phyloP scores from a whole-genome alignment of 1,140 invertebrate genomes.

The Sarcophaga bullata region DNA sequence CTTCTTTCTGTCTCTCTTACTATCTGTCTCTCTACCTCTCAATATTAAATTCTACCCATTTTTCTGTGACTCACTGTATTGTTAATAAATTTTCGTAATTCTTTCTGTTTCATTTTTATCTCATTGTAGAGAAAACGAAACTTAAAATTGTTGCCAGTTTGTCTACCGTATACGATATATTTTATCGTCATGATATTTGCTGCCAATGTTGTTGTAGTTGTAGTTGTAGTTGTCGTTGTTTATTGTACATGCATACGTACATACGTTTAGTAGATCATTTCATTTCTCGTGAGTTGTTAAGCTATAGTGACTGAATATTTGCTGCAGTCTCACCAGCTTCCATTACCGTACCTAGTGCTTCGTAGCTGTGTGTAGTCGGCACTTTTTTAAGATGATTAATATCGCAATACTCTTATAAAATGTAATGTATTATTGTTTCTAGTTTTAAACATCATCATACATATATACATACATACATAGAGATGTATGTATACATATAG shows the following conservation, averaged over 20 bases:
- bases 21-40: too few relatives aligned
- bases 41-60: background rate
- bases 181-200: background rate
- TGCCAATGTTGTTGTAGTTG: too few relatives aligned
- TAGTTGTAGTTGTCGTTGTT: background rate
- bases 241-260: background rate
- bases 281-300: conserved; percentile 12
- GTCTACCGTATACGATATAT: background rate
- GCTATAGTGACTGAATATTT: background rate
- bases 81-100: background rate
- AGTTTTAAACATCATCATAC: background rate
- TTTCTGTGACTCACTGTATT: background rate
- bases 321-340: background rate
- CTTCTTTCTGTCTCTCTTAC: too few relatives aligned
- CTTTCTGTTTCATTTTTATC: background rate
- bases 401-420: background rate
- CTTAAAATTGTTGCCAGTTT: conserved; percentile 1
- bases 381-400: conserved; percentile 1
- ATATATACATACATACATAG: too few relatives aligned
- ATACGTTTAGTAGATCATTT: conserved; percentile 9
- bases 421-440: background rate
- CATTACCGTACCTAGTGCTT: too few relatives aligned
- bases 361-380: background rate
- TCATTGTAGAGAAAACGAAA: background rate
- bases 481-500: too few relatives aligned